Conservation (phyloP, 2,113 vertebrate genomes). For the Piaya cayana region DNA sequence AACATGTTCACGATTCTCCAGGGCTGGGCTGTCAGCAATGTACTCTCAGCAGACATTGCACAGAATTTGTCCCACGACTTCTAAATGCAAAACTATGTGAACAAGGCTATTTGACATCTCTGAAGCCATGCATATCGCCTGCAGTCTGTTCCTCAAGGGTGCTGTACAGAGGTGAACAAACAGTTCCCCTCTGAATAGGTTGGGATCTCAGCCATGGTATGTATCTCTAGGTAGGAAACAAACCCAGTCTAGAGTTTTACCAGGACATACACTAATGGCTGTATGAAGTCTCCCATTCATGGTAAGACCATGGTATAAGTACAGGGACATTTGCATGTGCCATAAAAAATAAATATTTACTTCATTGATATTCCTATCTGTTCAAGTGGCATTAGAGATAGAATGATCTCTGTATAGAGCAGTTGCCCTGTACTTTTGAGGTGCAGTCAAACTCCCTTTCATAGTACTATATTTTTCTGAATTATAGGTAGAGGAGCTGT, state of each 20-base stretch:
- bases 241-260: not conserved
- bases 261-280: not conserved
- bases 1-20: not conserved
- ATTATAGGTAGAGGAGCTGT: not conserved
- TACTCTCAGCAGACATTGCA: not conserved
- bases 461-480: not conserved
- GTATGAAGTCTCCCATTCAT: not conserved
- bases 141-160: not conserved
- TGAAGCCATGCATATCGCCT: rapidly evolving
- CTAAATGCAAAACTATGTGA: not conserved
- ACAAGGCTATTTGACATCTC: not conserved
- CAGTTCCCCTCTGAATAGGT: not conserved
- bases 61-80: not conserved
- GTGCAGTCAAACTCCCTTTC: not conserved
- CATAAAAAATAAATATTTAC: not conserved
- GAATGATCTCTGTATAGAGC: not conserved
- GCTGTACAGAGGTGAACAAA: not conserved
- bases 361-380: not conserved
- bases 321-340: not conserved
- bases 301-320: not conserved
- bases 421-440: not conserved
- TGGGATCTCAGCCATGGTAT: not conserved
- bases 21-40: not conserved
- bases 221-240: not conserved
- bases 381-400: not conserved